Percentiles rank a stretch among this genome's conserved stretches.
phyloP scores from a whole-genome alignment of 2,797 vertebrate species.

The Odontamblyopus lacepedii region DNA sequence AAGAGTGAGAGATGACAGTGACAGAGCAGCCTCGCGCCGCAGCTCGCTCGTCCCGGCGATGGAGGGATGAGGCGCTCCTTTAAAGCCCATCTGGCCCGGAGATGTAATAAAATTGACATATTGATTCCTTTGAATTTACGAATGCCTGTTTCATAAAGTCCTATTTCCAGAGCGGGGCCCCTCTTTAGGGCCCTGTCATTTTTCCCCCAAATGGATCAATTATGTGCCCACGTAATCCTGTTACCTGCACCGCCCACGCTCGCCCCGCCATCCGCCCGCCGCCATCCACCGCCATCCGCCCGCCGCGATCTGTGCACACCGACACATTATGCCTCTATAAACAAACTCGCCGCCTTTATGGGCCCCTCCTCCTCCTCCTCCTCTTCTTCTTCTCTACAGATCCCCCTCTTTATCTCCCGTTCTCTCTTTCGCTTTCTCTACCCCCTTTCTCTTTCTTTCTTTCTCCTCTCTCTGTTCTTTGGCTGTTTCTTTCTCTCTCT shows the following conservation, averaged over 20 bases:
- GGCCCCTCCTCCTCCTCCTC: neutral
- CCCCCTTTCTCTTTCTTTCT: too few relatives aligned
- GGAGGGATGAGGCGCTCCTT: constrained; percentile 85
- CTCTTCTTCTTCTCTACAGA: too few relatives aligned
- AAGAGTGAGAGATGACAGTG: constrained; percentile 29
- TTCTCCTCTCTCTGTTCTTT: too few relatives aligned
- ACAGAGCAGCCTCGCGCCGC: constrained; percentile 23
- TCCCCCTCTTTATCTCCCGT: constrained; percentile 37
- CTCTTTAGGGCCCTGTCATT: constrained; percentile 96
- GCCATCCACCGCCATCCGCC: too few relatives aligned
- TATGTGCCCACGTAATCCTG: constrained; percentile 99
- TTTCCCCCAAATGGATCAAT: constrained; percentile 99
- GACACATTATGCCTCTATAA: constrained; percentile 94
- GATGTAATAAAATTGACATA: constrained; percentile 99
- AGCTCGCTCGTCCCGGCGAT: constrained; percentile 29
- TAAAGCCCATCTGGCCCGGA: constrained; percentile 96
- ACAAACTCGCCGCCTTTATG: constrained; percentile 79
- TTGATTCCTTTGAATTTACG: constrained; percentile 99
- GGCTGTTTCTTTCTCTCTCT: too few relatives aligned
- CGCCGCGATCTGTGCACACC: constrained; percentile 85
- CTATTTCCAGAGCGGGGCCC: constrained; percentile 95
- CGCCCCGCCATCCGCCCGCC: constrained; percentile 66
- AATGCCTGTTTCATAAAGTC: constrained; percentile 99
- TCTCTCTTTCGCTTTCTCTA: neutral
- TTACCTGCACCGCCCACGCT: constrained; percentile 99